phyloP scores from a whole-genome alignment of 2,113 vertebrate genomes.

The Uria aalge region DNA sequence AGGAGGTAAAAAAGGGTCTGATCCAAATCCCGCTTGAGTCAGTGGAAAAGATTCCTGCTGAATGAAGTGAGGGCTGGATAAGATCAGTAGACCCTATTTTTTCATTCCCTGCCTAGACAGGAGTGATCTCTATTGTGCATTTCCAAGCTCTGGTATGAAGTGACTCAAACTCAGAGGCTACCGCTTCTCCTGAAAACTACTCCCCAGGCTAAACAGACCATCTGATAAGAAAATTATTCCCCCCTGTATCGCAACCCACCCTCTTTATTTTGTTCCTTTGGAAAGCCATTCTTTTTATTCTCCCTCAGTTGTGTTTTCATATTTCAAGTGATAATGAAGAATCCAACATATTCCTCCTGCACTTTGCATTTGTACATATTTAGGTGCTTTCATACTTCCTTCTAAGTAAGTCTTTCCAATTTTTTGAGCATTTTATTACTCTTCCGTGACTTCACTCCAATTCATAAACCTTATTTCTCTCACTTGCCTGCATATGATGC shows the following conservation, averaged over 20 bases:
- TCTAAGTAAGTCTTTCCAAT: background rate
- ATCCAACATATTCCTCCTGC: background rate
- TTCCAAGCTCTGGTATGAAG: slow-evolving; percentile 32
- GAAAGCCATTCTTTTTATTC: background rate
- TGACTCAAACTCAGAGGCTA: background rate
- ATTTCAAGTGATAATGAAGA: background rate
- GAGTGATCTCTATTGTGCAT: background rate
- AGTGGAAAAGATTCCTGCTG: slow-evolving; percentile 48
- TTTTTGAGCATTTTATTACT: background rate
- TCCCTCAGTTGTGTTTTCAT: background rate
- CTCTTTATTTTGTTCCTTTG: background rate
- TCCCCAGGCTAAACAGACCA: background rate
- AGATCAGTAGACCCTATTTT: background rate
- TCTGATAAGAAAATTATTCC: background rate
- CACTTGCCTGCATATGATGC: background rate
- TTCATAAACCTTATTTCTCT: background rate
- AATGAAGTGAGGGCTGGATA: slow-evolving; percentile 35
- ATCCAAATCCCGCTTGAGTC: slow-evolving; percentile 1
- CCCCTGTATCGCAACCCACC: background rate
- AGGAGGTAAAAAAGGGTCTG: slow-evolving; percentile 1
- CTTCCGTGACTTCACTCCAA: background rate
- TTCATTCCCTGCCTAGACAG: slow-evolving; percentile 18
- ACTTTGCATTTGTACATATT: background rate
- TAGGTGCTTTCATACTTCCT: background rate
- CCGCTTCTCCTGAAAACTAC: background rate